Base-by-base conservation (phyloP, 2,113 vertebrate species). In the Potamarius usumacintae region DNA sequence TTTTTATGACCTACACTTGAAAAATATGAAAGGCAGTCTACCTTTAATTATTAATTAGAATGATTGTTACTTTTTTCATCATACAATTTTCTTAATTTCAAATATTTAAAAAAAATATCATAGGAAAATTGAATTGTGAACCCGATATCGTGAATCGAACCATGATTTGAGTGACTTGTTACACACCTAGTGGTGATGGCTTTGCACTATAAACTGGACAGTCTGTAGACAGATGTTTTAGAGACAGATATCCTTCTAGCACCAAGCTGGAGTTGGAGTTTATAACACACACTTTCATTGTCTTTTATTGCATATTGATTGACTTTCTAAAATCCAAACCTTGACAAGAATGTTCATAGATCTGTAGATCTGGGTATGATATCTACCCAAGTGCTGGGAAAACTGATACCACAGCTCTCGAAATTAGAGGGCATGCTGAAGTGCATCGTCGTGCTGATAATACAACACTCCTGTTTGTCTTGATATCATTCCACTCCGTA, bases 361-460 rank as follows among this genome's bases (percentile, higher is more conserved):
- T 63, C 30, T 63, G 42, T 55, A 86, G 50, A 57, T 86, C 17
- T 17, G 18, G n/a, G 11, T 9, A 15, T 17, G 20, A 69, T 81
- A 80, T 81, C 76, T 52, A 20, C 8, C 17, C 18, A 55, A 14
- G 58, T 42, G 62, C 85, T 42, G 60, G 85, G 48, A 53, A 27
- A 67, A 55, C 85, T 34, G 74, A 84, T 60, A 83, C 30, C 27
- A 65, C 17, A 5, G 22, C 12, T 65, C 20, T 77, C 50, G 30
- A 42, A 14, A 78, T 88, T 74, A 85, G n/a, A 30, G 27, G 30
- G 25, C 25, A 42, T 67, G 22, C 48, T 14, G 20, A 65, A 79
- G 82, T 65, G 34, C 57, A 87, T 78, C 48, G 71, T n/a, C 58
- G 15, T 3, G 1, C 42, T 69, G 82, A 84, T 83, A 84, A 84